Conservation (phyloP, 2,888 invertebrate species). For the Axea sp. region DNA sequence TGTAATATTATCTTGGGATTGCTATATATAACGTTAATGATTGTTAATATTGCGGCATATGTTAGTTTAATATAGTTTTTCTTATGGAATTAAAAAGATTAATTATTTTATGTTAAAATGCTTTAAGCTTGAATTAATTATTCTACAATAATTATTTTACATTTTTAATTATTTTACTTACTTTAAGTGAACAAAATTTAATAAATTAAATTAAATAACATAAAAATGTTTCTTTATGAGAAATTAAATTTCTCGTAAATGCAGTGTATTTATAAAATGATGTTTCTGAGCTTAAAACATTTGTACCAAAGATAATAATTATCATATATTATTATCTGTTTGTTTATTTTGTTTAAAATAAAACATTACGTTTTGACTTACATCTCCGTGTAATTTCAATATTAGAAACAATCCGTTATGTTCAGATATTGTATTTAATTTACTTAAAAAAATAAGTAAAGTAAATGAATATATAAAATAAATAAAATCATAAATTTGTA, state of each 20-base stretch:
- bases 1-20: background rate
- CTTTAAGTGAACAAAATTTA: too few species aligned
- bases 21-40: background rate
- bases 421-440: too few species aligned
- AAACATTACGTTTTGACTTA: slow-evolving; percentile 8
- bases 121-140: too few species aligned
- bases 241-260: background rate
- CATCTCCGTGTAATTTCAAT: background rate
- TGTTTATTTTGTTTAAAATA: slow-evolving; percentile 29
- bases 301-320: slow-evolving; percentile 22
- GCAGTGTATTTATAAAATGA: background rate
- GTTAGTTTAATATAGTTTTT: too few species aligned
- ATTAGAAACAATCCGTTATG: too few species aligned
- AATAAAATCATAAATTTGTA: too few species aligned
- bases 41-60: background rate
- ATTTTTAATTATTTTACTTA: too few species aligned
- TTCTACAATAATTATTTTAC: too few species aligned
- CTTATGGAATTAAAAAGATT: too few species aligned
- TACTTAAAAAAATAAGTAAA: too few species aligned
- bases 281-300: slow-evolving; percentile 7
- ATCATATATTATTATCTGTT: slow-evolving; percentile 24
- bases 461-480: too few species aligned
- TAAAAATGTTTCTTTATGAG: background rate
- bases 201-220: background rate
- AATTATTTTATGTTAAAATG: too few species aligned